Conservation (phyloP, 2,888 invertebrate species). For the Drosophila pseudotakahashii region DNA sequence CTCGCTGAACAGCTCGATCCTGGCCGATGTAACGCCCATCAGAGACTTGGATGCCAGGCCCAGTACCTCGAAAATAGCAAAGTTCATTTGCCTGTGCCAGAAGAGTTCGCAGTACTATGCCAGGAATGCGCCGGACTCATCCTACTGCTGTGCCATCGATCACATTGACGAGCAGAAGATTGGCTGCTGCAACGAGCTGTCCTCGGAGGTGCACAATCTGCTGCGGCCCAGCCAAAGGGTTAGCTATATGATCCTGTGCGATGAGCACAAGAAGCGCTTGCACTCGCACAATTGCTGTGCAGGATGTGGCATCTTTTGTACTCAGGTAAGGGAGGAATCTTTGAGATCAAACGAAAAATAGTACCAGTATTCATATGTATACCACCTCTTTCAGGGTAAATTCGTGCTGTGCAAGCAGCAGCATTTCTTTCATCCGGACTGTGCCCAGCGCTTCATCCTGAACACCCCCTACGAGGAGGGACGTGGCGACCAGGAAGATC, state of each 20-base stretch:
- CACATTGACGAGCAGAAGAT: constrained; percentile 90
- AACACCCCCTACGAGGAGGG: constrained; percentile 82
- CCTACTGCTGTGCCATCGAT: constrained; percentile 90
- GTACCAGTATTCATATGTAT: neutral
- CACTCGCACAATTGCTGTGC: constrained; percentile 94
- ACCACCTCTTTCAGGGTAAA: constrained; percentile 87
- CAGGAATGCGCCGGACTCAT: constrained; percentile 84
- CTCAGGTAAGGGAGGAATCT: constrained; percentile 87
- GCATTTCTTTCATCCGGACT: constrained; percentile 94
- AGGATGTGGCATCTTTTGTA: constrained; percentile 94
- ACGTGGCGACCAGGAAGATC: neutral
- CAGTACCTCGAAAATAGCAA: constrained; percentile 43
- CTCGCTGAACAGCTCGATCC: constrained; percentile 53
- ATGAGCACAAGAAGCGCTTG: constrained; percentile 90
- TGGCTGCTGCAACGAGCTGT: constrained; percentile 91
- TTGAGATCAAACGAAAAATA: too few species aligned
- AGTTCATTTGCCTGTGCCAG: constrained; percentile 85
- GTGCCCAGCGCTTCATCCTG: constrained; percentile 86
- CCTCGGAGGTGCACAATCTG: constrained; percentile 86
- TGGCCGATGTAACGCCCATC: constrained; percentile 33
- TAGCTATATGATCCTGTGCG: constrained; percentile 92
- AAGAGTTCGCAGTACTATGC: constrained; percentile 85
- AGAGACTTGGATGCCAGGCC: constrained; percentile 37
- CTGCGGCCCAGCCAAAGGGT: constrained; percentile 89
- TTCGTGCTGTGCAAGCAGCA: constrained; percentile 92